Percentiles rank a stretch among this genome's conserved stretches.
These are phyloP conservation scores for Simalia tracyae DNA, from an alignment of 2,797 vertebrate genomes.

Conservation along the genomic window DNA sequence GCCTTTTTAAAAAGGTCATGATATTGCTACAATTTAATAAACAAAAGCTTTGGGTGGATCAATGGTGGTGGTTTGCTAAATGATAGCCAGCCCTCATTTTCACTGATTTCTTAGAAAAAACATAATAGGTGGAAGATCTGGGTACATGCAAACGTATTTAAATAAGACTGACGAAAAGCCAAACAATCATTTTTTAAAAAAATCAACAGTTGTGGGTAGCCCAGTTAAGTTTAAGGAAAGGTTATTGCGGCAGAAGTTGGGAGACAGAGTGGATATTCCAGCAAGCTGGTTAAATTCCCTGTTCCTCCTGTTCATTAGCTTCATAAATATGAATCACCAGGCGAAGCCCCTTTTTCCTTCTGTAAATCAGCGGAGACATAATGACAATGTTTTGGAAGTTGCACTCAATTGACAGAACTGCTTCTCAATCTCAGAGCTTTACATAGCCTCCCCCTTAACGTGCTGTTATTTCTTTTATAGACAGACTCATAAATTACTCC, in stretches of 20 bases:
- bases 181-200: not conserved
- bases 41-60: not conserved
- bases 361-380: conserved; percentile 67
- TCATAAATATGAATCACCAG: conserved; percentile 57
- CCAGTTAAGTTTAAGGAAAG: not conserved
- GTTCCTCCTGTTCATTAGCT: not conserved
- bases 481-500: conserved; percentile 72
- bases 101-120: not conserved
- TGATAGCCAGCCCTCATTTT: not conserved
- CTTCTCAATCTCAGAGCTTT: conserved; percentile 68
- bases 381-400: conserved; percentile 64
- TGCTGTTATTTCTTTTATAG: conserved; percentile 67
- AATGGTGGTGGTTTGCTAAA: not conserved
- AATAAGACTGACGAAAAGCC: not conserved
- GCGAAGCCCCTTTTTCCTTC: conserved; percentile 55
- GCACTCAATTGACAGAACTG: conserved; percentile 62
- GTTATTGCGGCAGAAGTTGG: not conserved
- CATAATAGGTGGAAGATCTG: too few species aligned
- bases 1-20: not conserved
- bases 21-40: not conserved
- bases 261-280: conserved; percentile 35
- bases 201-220: not conserved
- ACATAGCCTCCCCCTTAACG: conserved; percentile 65
- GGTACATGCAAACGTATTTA: not conserved
- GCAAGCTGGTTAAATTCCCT: not conserved